Base-by-base conservation (phyloP, 2,888 invertebrate genomes). In the Apocheima hispidaria region DNA sequence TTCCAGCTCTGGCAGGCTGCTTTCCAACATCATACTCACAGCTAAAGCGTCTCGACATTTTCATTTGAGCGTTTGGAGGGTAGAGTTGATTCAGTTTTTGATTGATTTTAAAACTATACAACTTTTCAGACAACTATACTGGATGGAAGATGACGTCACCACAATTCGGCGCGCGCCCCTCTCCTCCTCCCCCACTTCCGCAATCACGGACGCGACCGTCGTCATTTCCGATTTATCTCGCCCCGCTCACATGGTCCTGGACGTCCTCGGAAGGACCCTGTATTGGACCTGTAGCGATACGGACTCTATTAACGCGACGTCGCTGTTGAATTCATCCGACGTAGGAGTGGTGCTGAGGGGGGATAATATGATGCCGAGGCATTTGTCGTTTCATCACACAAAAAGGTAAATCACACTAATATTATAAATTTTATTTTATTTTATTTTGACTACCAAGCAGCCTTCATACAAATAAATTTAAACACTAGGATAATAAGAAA, bases 281-380 rank as follows among this genome's bases (percentile, higher is more conserved):
- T 98, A 98, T 88, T 98, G 98, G 98, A 96, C 97, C 0, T 98
- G 98, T 74, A 93, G 96, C 0, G 94, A 94, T 65, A 95, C 96
- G 7, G 96, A 98, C 81, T 96, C 97, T 0, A 98, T 99, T 48
- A 98, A 98, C 83, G 96, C 98, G 0, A 98, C 98, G 0, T 94
- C 96, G 64, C 93, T 96, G 23, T 95, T 96, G 61, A 94, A 84
- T 77, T 94, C 94, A 76, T 93, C 94, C 1, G 93, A 95, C 20
- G 83, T 94, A 2, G 96, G 96, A 0, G 94, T 96, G 1, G 95
- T 98, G 12, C 93, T 97, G 35, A 94, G 95, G 14, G 96, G 95
- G 0, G 95, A 95, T 18, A 95, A 95, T 1, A 96, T 97, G 86
- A 96, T 96, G 84, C 98, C 98, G 0, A 92, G 98, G 50, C 95